Evolutionary conservation across 2,113 vertebrate genomes (phyloP), one percentile per base, ranked within the genome.

Genomic region (Galbula dea): DNA sequence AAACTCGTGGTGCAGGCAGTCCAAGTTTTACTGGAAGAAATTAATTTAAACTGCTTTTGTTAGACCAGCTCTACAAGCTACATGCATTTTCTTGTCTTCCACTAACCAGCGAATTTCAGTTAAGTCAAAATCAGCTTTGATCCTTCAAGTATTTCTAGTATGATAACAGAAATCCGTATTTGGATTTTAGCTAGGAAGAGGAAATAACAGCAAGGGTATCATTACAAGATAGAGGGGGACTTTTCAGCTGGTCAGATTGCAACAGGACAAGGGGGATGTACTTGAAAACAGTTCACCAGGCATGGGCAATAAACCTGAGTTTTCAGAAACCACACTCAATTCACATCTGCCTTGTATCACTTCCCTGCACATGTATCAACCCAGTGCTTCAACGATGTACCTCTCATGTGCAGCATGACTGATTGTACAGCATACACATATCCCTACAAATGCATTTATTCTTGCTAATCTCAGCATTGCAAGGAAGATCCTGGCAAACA

Each of bases 281-380:
- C n/a, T n/a, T n/a, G n/a, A n/a, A n/a, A n/a, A n/a, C n/a, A 48
- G 46, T 89, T 65, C 61, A 55, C 11, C 46, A 27, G 30, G 37
- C 4, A 22, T 0, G 3, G 18, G 12, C 37, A 66, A 55, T 23
- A 78, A 74, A 68, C 12, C 6, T 15, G 24, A 41, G 29, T 73
- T 81, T 73, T 65, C 69, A 48, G 43, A 84, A 73, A 45, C 14
- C 12, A 59, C 8, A 49, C 14, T 41, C 16, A 19, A 22, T 37
- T n/a, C n/a, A 12, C 4, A 23, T 59, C 51, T 77, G 22, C 11
- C 18, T 29, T 27, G 10, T 24, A 65, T 49, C 49, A 12, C 29
- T 68, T 80, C 16, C 34, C 32, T 41, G 37, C 27, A 46, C 2
- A 0, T 3, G 1, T 10, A 0, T 41, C 39, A 65, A 41, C 23